phyloP scores from a whole-genome alignment of 2,113 vertebrate genomes.

The Rhegmatorhina hoffmannsi region DNA sequence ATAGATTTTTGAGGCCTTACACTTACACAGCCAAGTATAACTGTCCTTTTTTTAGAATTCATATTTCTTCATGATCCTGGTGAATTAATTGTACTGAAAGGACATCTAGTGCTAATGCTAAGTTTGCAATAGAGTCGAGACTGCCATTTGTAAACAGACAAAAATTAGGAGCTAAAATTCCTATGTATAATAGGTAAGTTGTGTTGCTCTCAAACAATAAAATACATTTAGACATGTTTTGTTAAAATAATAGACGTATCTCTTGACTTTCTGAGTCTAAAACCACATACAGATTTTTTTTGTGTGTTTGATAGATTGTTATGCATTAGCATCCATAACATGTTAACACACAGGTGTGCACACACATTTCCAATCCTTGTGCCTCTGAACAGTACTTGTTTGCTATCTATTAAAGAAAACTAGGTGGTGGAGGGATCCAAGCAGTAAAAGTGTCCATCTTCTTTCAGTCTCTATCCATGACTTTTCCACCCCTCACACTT shows the following conservation, averaged over 20 bases:
- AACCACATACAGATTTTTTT: background rate
- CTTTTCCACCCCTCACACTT: background rate
- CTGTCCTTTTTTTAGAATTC: background rate
- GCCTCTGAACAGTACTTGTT: background rate
- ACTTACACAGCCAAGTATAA: background rate
- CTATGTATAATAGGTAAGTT: background rate
- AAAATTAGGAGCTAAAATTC: background rate
- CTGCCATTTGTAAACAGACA: background rate
- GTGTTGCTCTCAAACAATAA: background rate
- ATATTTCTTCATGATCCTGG: background rate
- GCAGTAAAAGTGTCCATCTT: background rate
- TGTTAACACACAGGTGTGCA: background rate
- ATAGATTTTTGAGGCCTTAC: background rate
- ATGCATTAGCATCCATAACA: rapidly evolving
- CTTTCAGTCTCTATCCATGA: background rate
- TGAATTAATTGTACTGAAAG: background rate
- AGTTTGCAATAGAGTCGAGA: background rate
- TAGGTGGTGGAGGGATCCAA: background rate
- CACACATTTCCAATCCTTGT: rapidly evolving
- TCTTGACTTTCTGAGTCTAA: background rate
- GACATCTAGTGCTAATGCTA: background rate
- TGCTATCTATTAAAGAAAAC: background rate
- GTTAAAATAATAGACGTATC: background rate
- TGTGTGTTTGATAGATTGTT: background rate
- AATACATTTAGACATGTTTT: background rate